Base-by-base conservation (phyloP, 1,140 invertebrate genomes). In the Lepidurus couesii region DNA sequence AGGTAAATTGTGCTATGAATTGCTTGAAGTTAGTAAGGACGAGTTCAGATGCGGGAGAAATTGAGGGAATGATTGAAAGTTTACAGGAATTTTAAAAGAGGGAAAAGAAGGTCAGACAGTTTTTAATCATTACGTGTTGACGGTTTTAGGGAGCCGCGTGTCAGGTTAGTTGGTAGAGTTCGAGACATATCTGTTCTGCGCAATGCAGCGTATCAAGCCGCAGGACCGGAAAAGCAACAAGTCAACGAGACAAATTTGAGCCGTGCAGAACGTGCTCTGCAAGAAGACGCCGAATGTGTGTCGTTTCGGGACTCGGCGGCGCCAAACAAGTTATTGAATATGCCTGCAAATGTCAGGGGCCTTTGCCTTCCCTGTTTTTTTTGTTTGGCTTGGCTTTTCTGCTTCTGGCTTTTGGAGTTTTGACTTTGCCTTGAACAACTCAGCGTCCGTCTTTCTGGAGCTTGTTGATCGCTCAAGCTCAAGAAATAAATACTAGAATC, bases 221-320 rank as follows among this genome's bases (percentile, higher is more conserved):
- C 53, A 65, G 53, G 53, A 65, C 8, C 53, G 53, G n/a, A 21
- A 21, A 21, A 65, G 53, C 53, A 65, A 65, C 53, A 65, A 65
- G 53, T 65, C 53, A 65, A 65, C 53, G 53, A 65, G 53, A 65
- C 53, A 65, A 65, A 65, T 65, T 65, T 65, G 53, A 65, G 53
- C 53, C 53, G 53, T 65, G 53, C 53, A 65, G 53, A 65, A 65
- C 53, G 53, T 65, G 53, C 53, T 65, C 53, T 65, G 53, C 53
- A 65, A 65, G 53, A 65, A 65, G 53, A 65, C 53, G 53, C 53
- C 53, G 21, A 65, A n/a, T 65, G 53, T 65, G 53, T 65, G 53
- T 65, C 53, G 53, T 65, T 65, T 65, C 53, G 53, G 53, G 53
- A 65, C 53, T 65, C 53, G 53, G 53, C 53, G 53, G 53, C 53